These are phyloP conservation scores for Platyrinchus mystaceus DNA, from an alignment of 2,797 vertebrate species.

Conservation along the genomic window DNA sequence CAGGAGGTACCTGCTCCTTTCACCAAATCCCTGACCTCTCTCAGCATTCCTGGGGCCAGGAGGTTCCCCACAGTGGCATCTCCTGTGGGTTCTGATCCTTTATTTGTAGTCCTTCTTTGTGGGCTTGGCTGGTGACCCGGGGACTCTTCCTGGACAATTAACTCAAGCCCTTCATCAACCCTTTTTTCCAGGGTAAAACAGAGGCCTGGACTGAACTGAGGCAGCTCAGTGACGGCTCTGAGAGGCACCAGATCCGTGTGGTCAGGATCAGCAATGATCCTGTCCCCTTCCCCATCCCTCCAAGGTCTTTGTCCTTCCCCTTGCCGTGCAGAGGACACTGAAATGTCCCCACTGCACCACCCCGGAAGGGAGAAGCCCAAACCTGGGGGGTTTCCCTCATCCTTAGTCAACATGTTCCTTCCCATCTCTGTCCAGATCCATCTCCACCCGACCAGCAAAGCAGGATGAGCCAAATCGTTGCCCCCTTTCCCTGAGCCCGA, in stretches of 20 bases:
- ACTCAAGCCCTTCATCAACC: not conserved
- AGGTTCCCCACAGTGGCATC: not conserved
- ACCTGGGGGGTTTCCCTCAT: accelerated
- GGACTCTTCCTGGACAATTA: not conserved
- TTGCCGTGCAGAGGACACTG: not conserved
- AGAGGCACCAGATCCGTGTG: not conserved
- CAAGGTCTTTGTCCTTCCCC: not conserved
- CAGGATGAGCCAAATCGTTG: not conserved
- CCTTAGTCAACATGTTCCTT: not conserved
- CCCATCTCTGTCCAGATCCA: not conserved
- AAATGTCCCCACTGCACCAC: not conserved
- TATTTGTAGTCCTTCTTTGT: not conserved
- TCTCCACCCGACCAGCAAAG: not conserved
- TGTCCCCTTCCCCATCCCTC: not conserved
- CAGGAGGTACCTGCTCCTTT: not conserved
- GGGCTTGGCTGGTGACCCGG: not conserved
- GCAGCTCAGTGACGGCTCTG: not conserved
- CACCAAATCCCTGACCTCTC: not conserved
- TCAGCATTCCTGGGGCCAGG: not conserved
- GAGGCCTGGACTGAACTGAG: not conserved
- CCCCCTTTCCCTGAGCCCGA: not conserved
- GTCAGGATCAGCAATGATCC: not conserved
- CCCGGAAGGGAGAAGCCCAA: not conserved
- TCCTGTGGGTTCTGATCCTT: not conserved
- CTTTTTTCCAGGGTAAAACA: accelerated